Base-by-base conservation (phyloP, 2,113 vertebrate genomes). In the Pholis gunnellus region DNA sequence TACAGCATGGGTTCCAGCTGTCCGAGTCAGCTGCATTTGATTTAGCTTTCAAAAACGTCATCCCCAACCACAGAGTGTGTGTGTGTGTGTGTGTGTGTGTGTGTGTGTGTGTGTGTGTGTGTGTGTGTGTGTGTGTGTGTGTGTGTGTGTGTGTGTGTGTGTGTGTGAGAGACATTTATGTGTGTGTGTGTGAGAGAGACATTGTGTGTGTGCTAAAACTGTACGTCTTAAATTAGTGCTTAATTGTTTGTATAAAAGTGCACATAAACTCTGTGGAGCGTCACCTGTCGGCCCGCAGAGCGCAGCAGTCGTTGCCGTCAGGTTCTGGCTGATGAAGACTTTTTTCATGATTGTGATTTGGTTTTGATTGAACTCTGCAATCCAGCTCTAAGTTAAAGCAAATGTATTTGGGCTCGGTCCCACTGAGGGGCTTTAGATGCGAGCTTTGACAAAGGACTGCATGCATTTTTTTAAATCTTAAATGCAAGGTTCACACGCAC, bases 1-100 rank as follows among this genome's bases (percentile, higher is more conserved):
- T 93, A 70, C 79, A 77, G 69, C 86, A 85, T 88, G 88, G 72
- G 80, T 90, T 90, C 89, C 89, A 92, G 84, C 87, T 92, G 89
- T 84, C 65, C 3, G 1, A 70, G 61, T 78, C 85, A 80, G 78
- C 85, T 86, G 88, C 78, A 31, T 73, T 86, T 74, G 38, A 87
- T 90, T 89, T 83, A 52, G 66, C 38, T 69, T 84, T 84, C 34
- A 76, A 72, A 54, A 86, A 83, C 76, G 50, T 78, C 44, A 60
- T 81, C 31, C 73, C 57, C 46, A 72, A 50, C 72, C 73, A 52
- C 78, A 69, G 34, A 54, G n/a, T 50, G 10, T 72, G 48, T 73
- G 18, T 60, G 25, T 76, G 50, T 64, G 27, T 50, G 10, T 72
- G 48, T 78, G 18, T 54, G 25, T 72, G 50, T 70, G 44, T 61